A percentile compares a stretch with the other conserved stretches of the same genome.
phyloP scores from a whole-genome alignment of 2,113 vertebrate species.

The Sceloporus tristichus region DNA sequence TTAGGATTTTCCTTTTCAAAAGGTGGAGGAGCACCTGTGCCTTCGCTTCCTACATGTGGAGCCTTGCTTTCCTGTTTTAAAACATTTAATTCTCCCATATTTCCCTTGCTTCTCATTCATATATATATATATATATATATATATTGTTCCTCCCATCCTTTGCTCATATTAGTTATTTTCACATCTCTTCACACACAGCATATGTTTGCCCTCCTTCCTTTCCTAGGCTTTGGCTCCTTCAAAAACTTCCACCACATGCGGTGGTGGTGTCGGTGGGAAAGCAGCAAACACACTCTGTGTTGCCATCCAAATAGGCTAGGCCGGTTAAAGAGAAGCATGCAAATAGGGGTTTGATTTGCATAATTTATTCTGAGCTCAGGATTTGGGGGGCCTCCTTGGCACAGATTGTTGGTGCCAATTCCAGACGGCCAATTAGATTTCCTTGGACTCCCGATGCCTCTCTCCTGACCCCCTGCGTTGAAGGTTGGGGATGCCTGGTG shows the following conservation, averaged over 20 bases:
- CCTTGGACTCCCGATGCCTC: slow-evolving; percentile 6
- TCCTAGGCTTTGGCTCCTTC: not conserved
- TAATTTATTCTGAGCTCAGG: slow-evolving; percentile 44
- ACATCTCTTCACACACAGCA: not conserved
- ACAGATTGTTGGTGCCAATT: not conserved
- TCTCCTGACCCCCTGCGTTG: not conserved
- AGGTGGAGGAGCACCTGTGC: too few relatives aligned
- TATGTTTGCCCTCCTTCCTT: not conserved
- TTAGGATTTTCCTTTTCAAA: not conserved
- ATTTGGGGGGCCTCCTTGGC: not conserved
- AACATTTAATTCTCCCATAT: too few relatives aligned
- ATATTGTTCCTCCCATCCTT: not conserved
- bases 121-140: too few relatives aligned
- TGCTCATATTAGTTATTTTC: not conserved
- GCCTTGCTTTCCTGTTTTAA: too few relatives aligned
- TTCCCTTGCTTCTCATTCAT: not conserved
- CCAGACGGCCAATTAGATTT: slow-evolving; percentile 4
- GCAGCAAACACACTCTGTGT: not conserved
- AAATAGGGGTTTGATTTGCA: slow-evolving; percentile 9
- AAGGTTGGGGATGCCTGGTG: slow-evolving; percentile 1
- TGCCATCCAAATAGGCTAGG: not conserved
- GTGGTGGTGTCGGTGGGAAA: too few relatives aligned
- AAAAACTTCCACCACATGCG: not conserved
- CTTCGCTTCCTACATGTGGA: not conserved
- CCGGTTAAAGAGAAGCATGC: not conserved